These are phyloP conservation scores for Rhynchomys soricoides DNA, from an alignment of 2,113 vertebrate genomes.

Conservation along the genomic window DNA sequence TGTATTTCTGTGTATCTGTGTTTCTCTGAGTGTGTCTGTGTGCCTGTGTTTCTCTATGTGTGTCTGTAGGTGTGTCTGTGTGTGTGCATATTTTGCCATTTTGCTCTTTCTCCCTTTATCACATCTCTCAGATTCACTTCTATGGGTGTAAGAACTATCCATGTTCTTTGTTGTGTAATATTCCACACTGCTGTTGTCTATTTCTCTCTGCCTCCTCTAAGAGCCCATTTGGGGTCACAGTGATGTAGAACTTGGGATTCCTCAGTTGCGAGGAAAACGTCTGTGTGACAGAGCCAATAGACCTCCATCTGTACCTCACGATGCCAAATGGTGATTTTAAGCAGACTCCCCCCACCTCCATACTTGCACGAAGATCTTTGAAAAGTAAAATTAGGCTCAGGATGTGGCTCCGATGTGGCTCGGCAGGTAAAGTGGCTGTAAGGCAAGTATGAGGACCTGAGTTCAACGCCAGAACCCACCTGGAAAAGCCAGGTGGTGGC, in stretches of 20 bases:
- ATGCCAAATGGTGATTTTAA: neutral
- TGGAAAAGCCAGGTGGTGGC: neutral
- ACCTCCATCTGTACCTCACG: rapidly evolving
- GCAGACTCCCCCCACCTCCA: neutral
- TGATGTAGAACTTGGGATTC: rapidly evolving
- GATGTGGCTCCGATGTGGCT: neutral
- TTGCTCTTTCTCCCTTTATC: rapidly evolving
- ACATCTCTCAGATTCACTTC: rapidly evolving
- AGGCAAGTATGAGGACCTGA: neutral
- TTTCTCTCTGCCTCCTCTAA: rapidly evolving
- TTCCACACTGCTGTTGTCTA: rapidly evolving
- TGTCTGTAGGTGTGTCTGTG: neutral
- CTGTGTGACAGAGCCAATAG: rapidly evolving
- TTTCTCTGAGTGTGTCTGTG: too few relatives aligned
- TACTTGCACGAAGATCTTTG: neutral
- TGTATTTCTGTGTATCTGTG: too few relatives aligned
- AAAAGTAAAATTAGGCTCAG: neutral
- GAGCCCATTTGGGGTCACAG: rapidly evolving
- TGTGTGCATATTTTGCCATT: neutral
- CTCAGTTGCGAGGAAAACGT: rapidly evolving
- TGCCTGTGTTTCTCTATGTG: too few relatives aligned
- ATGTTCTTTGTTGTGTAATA: neutral
- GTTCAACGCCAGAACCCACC: rapidly evolving
- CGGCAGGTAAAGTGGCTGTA: neutral
- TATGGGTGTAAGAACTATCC: rapidly evolving